Percentiles rank a stretch among this genome's conserved stretches.
These are phyloP conservation scores for Notarius lentiginosus DNA, from an alignment of 2,113 vertebrate species.

Conservation along the genomic window DNA sequence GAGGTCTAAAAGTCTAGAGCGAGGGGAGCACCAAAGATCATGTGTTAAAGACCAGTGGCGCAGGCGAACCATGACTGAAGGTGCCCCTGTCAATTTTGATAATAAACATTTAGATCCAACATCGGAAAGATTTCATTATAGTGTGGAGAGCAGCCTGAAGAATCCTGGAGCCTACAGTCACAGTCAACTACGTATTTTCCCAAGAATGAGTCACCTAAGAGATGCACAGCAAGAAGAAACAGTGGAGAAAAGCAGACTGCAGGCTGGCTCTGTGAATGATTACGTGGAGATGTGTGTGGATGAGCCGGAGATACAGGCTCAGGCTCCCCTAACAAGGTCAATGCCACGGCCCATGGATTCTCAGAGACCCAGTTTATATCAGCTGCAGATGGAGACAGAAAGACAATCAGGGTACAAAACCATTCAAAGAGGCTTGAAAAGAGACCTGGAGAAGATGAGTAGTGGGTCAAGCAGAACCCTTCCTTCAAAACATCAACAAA, in stretches of 20 bases:
- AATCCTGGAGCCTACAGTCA: conserved; percentile 1
- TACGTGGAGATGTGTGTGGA: conserved; percentile 77
- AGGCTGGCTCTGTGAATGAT: conserved; percentile 37
- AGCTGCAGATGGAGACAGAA: conserved; percentile 16
- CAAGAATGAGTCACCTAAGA: conserved; percentile 18
- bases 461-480: conserved; percentile 36
- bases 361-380: conserved; percentile 29
- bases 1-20: conserved; percentile 57
- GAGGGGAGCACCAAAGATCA: conserved; percentile 45
- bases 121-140: conserved; percentile 7
- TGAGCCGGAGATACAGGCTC: conserved; percentile 62
- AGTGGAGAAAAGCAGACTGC: conserved; percentile 11
- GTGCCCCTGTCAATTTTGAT: conserved; percentile 12
- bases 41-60: conserved; percentile 31
- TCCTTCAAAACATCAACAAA: conserved; percentile 22
- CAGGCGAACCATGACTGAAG: conserved; percentile 46
- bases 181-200: conserved; percentile 15
- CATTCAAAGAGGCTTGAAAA: conserved; percentile 9
- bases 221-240: neutral
- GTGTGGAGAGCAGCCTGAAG: neutral
- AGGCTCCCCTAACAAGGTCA: conserved; percentile 31
- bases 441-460: conserved; percentile 12
- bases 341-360: conserved; percentile 39
- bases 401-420: conserved; percentile 23
- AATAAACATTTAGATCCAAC: conserved; percentile 23